Conservation (phyloP, 2,113 vertebrate species). For the Eleginops maclovinus region DNA sequence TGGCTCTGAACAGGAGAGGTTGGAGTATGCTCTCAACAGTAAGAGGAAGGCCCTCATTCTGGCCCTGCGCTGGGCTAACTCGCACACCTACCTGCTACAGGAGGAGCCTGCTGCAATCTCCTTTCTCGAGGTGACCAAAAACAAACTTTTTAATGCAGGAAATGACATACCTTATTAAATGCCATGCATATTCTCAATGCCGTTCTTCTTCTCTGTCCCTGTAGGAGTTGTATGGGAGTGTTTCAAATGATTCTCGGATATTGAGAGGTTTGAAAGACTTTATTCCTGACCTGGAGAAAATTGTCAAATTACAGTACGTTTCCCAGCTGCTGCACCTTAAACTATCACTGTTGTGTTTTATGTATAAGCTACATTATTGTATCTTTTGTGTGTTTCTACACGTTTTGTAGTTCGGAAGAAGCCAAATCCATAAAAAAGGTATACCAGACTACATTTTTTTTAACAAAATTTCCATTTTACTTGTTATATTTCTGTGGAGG, state of each 20-base stretch:
- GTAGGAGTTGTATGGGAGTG: slow-evolving; percentile 94
- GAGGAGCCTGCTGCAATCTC: slow-evolving; percentile 92
- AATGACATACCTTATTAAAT: neutral
- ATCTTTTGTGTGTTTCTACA: neutral
- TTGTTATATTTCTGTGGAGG: neutral
- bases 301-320: slow-evolving; percentile 93
- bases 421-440: slow-evolving; percentile 93
- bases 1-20: slow-evolving; percentile 94
- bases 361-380: neutral
- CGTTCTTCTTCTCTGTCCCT: neutral
- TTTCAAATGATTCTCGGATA: slow-evolving; percentile 93
- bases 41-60: slow-evolving; percentile 92
- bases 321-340: neutral
- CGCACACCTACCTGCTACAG: slow-evolving; percentile 90
- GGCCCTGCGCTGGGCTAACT: slow-evolving; percentile 91
- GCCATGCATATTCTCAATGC: neutral
- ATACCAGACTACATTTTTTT: slow-evolving; percentile 9
- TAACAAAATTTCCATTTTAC: neutral
- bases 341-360: neutral
- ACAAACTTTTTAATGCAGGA: slow-evolving; percentile 11
- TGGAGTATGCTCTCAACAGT: slow-evolving; percentile 92
- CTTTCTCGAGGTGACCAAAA: slow-evolving; percentile 90
- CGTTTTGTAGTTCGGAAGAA: slow-evolving; percentile 90
- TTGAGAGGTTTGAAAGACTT: slow-evolving; percentile 92
- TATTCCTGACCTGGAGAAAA: slow-evolving; percentile 92